Evolutionary conservation across 2,888 invertebrate genomes (phyloP), one percentile per base, ranked within the genome.

Genomic region (Leptinotarsa peninsularis): DNA sequence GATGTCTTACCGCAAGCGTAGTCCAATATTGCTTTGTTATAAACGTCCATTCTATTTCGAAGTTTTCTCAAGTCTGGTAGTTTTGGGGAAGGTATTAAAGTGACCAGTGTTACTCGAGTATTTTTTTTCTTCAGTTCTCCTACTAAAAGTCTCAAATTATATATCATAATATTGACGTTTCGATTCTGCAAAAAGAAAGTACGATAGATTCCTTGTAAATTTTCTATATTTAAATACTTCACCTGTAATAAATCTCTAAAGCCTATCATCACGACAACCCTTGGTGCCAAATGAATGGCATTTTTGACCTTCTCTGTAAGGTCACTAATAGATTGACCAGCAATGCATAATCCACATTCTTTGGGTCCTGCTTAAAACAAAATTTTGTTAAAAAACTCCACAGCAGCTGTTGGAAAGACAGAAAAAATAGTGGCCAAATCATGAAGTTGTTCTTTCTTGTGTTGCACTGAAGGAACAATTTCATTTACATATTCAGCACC

Each of bases 261-360:
- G 70, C 85, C 85, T 75, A 84, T 83, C 83, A 84, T 84, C 49
- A 84, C 82, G 7, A 84, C 83, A 17, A 84, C 84, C 78, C 84
- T 79, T 14, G 85, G 85, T 18, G 85, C 85, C 60, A 85, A 76
- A 75, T 81, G 72, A 50, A 76, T 66, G 3, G 83, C 79, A 33
- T 75, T 74, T 74, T 74, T 73, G 4, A 85, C 81, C 79, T 80
- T 83, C 71, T 81, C 77, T 71, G 82, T 83, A 66, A 85, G 79
- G 23, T 76, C 76, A 18, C 79, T 58, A 76, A 85, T 85, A 1
- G 84, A 84, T 69, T 83, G 81, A 27, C 81, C 82, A 23, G 79
- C 80, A 69, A 78, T 73, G 72, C 84, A 84, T 50, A 85, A 74
- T 49, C 85, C 85, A 77, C 83, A 84, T 78, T 81, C 77, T 76